Percentiles rank a stretch among this genome's conserved stretches.
These are phyloP conservation scores for Coenonympha glycerion DNA, from an alignment of 2,888 invertebrate genomes.

Conservation along the genomic window DNA sequence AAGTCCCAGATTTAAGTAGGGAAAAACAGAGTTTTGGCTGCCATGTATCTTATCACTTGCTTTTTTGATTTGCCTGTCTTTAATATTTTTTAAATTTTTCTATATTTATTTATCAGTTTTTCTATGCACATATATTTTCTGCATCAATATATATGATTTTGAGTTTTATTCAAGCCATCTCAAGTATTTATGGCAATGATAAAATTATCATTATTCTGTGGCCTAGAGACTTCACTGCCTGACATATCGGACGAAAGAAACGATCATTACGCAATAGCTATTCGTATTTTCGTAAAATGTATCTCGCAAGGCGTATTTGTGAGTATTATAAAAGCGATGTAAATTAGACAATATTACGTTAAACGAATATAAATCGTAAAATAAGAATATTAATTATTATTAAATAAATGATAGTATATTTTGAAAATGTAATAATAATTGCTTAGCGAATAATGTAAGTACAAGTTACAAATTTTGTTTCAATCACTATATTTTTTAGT, in stretches of 20 bases:
- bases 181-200: slow-evolving; percentile 17
- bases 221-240: slow-evolving; percentile 64
- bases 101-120: background rate
- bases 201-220: slow-evolving; percentile 44
- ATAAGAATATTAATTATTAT: slow-evolving; percentile 15
- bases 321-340: slow-evolving; percentile 51
- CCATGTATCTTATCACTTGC: background rate
- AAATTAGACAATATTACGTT: slow-evolving; percentile 69
- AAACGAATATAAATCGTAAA: slow-evolving; percentile 38
- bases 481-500: background rate
- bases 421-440: slow-evolving; percentile 20
- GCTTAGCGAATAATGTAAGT: slow-evolving; percentile 26
- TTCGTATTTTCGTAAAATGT: slow-evolving; percentile 48
- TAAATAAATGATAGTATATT: slow-evolving; percentile 20
- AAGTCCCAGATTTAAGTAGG: background rate
- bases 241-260: slow-evolving; percentile 61
- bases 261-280: slow-evolving; percentile 58
- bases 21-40: background rate
- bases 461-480: slow-evolving; percentile 18
- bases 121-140: background rate
- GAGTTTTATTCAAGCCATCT: background rate
- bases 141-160: background rate
- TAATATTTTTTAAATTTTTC: background rate
- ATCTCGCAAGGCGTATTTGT: slow-evolving; percentile 55
- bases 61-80: background rate